Evolutionary conservation across 2,888 invertebrate genomes (phyloP), one percentile per base, ranked within the genome.

Genomic region (Oligia latruncula): DNA sequence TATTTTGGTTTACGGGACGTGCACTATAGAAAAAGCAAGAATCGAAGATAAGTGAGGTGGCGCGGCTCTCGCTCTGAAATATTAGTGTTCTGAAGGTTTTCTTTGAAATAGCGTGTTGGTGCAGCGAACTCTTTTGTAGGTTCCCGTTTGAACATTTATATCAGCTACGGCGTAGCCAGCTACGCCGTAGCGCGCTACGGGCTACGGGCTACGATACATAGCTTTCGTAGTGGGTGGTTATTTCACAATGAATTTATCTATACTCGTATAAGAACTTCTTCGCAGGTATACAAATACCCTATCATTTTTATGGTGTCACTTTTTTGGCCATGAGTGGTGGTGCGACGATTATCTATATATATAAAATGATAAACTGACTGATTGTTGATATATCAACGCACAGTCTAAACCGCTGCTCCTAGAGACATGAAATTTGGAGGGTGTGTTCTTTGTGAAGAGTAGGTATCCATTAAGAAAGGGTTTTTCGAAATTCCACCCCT

Each of bases 21-120:
- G 71, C 29, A 74, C 49, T 80, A 74, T 83, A 86, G 87, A 87
- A 90, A 90, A 92, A 92, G 91, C 86, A 91, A 90, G 93, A 93
- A 93, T 94, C 94, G 94, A 94, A 95, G 94, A 94, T 95, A 95
- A 95, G 94, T 93, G 93, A 94, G 93, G 93, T 93, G 93, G 90
- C 91, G 92, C 90, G 91, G 92, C 91, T 93, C 92, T 92, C 90
- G 90, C 88, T 89, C 92, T 95, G 93, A 95, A 94, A 95, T 95
- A 95, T 95, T 95, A 93, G 94, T 94, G 94, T 94, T 94, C 92
- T 93, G 93, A 93, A 91, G 94, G 93, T 94, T 94, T 93, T 92
- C 93, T 94, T 93, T 93, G 93, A 91, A 92, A 90, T 92, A 90
- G 90, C 89, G 91, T 91, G 91, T 91, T 90, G 90, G 89, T 92